Evolutionary conservation across 2,888 invertebrate species (phyloP), one percentile per base, ranked within the genome.

Genomic region (Bedellia somnulentella): DNA sequence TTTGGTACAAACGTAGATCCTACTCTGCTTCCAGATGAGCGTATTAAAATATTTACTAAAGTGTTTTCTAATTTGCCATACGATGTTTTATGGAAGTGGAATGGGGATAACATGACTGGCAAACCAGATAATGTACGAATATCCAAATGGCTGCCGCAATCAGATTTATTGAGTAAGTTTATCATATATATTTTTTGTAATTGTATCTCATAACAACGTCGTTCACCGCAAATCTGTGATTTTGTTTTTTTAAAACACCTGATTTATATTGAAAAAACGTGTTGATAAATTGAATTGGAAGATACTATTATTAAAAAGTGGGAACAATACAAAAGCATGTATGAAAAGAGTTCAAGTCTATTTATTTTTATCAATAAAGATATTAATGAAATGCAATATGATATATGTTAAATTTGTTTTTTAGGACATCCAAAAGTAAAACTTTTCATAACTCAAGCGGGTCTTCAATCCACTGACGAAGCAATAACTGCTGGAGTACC

Each of bases 1-100:
- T 53, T 71, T 35, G 76, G 73, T 1, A 59, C 68, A 2, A 64
- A 61, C 15, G 49, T 62, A 0, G 44, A 47, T 18, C 49, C 59
- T 2, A 47, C 52, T 0, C 14, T 45, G 0, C 37, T 75, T 22
- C 49, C 64, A 2, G 36, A 43, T n/a, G 45, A 58, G 26, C 54
- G 40, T 28, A 38, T 57, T 3, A 38, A 49, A 21, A 37, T 42
- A 1, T 38, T 76, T 9, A 30, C 54, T 0, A 47, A 46, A 10
- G 66, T 53, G 2, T 59, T 77, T 35, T 51, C 56, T 0, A 38
- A 47, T 27, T 37, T 73, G 13, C 60, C 57, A 2, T 70, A 70
- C 35, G 53, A 60, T 24, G 53, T 77, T 4, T 35, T 78, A 3
- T 64, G 64, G 62, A 75, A 71, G 41, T 26, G 26, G 26, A n/a